Evolutionary conservation across 2,797 vertebrate species (phyloP), one percentile per base, ranked within the genome.

Genomic region (Periparus ater): DNA sequence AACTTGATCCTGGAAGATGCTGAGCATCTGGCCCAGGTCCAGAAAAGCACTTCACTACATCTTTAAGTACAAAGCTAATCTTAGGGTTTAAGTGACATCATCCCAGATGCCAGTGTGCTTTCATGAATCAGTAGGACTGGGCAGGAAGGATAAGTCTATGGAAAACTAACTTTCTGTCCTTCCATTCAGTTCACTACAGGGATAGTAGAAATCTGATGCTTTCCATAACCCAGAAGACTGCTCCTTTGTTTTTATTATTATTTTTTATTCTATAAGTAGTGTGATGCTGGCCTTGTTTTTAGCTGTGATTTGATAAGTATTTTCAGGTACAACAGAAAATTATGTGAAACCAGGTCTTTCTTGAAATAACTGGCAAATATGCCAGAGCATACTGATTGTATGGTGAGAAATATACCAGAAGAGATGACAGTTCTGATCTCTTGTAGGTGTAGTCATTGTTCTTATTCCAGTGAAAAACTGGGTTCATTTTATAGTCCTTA

Each of bases 21-120:
- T 70, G 55, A 91, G 60, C 32, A 32, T 48, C 74, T 96, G 95
- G 89, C 63, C 10, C 13, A 17, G 17, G 48, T 91, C 84, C 95
- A 95, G 81, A 73, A 91, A 94, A 96, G 81, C 80, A 96, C 91
- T 95, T 91, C 60, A 70, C 25, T 3, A 2, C 32, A 53, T 91
- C 60, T 66, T 70, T 73, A 76, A 73, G 22, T 27, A 63, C 18
- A 36, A 91, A 88, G 82, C 36, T 85, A 53, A 85, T 89, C 71
- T 76, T 53, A 29, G 44, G 9, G 3, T 67, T 76, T 92, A 87
- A 79, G 25, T 70, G 71, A 53, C 34, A 45, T 58, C 84, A 73
- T 58, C 21, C 13, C 38, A 82, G 26, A n/a, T 71, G 32, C 40
- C 32, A 82, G 2, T 60, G 60, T 36, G 40, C 22, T 82, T 91